Evolutionary conservation across 2,888 invertebrate genomes (phyloP), one percentile per base, ranked within the genome.

Genomic region (Callyntrura guangdongensis): DNA sequence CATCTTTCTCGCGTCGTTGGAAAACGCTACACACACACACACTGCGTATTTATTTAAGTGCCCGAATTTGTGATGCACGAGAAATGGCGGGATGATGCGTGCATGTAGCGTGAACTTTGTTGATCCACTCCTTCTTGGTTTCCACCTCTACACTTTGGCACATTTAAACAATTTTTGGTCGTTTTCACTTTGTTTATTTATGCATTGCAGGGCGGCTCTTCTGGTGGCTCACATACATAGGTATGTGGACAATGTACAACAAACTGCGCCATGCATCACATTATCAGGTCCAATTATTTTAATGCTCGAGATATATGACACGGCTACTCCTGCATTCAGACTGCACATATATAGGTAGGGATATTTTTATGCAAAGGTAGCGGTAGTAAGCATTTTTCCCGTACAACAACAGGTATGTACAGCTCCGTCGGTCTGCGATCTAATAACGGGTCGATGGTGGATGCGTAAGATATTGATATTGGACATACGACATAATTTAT

Each of bases 111-210:
- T 56, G 53, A 79, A 27, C 77, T 77, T 77, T 77, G 49, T 53
- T 45, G 25, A 25, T 77, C 49, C 53, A 53, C 77, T 53, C 53
- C n/a, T 53, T 22, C 45, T n/a, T n/a, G 17, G 74, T 74, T 49
- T 74, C 74, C 74, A 27, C 74, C 77, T 77, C 79, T 56, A 27
- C 53, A 77, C 77, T 74, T 74, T 0, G 20, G 72, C n/a, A 45
- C 45, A 69, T 8, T 36, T 47, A 22, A 47, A 74, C 67, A 69
- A 53, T 56, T 25, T 56, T 53, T 22, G 17, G 5, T 3, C 49
- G 20, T 47, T 74, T 12, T 9, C 22, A 22, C 67, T 69, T 49
- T 77, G 53, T 77, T 77, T 77, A 56, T 79, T 79, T 79, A 27
- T 59, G 56, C 56, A 25, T 25, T 59, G 56, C 17, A 6, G 8